Percentiles rank a stretch among this genome's conserved stretches.
Evolutionary conservation across 2,797 vertebrate genomes (phyloP).

Genomic region (Cuniculus paca): DNA sequence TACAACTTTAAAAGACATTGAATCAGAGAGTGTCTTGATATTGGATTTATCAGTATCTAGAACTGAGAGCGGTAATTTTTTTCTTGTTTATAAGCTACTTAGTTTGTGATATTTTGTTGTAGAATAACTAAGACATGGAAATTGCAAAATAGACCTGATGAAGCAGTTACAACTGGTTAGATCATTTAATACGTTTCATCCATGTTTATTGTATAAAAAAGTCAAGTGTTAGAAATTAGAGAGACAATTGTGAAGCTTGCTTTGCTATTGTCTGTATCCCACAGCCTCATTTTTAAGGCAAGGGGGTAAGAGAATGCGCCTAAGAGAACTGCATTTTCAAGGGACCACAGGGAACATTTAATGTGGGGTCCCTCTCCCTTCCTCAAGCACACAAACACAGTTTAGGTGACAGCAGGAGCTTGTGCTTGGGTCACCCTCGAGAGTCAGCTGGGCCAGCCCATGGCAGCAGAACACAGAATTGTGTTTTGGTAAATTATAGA

Average conservation of each 20-base stretch:
- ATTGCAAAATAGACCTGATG: not conserved
- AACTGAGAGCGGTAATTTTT: not conserved
- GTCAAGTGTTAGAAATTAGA: not conserved
- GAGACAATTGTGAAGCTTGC: not conserved
- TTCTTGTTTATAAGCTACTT: not conserved
- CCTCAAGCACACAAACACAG: not conserved
- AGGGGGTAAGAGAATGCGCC: accelerated
- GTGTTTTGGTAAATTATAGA: not conserved
- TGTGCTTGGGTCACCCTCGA: not conserved
- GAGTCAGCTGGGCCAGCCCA: not conserved
- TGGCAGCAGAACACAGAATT: not conserved
- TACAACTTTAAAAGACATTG: not conserved
- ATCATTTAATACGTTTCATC: not conserved
- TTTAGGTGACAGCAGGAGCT: not conserved
- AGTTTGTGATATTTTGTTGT: not conserved
- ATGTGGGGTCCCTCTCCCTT: not conserved
- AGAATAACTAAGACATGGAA: not conserved
- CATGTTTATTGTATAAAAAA: not conserved
- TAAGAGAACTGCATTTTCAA: not conserved
- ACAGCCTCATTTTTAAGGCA: not conserved
- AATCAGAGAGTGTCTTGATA: not conserved
- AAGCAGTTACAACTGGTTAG: not conserved
- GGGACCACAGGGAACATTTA: not conserved
- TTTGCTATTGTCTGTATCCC: not conserved
- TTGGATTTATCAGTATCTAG: not conserved